Evolutionary conservation across 35 echinoderm and acorn worm species (phyloP).

Genomic region (Stichopus chloronotus): DNA sequence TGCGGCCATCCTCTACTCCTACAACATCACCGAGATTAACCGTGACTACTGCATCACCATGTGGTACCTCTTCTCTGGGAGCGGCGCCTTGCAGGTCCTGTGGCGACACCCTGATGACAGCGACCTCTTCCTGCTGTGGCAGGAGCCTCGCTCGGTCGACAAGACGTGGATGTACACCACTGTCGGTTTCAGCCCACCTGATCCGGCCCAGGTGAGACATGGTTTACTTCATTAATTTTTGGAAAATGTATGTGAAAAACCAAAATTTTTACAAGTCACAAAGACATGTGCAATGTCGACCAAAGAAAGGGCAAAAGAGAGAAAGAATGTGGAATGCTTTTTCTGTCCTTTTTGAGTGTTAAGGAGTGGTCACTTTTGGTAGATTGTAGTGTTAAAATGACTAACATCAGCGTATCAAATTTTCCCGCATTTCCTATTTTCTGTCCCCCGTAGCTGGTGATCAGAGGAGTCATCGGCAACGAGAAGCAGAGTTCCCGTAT

Average conservation of each 20-base stretch:
- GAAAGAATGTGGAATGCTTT: too few species aligned
- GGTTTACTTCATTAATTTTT: neutral
- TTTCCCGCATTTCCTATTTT: too few species aligned
- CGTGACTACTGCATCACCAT: slow-evolving; percentile 32
- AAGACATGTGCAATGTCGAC: too few species aligned
- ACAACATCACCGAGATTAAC: slow-evolving; percentile 1
- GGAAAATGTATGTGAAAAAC: neutral
- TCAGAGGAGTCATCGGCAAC: slow-evolving; percentile 29
- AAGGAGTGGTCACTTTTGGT: too few species aligned
- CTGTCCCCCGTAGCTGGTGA: neutral
- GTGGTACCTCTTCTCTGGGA: slow-evolving; percentile 41
- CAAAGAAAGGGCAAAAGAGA: too few species aligned
- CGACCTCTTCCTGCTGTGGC: slow-evolving; percentile 7
- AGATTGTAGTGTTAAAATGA: too few species aligned
- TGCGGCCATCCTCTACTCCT: slow-evolving; percentile 21
- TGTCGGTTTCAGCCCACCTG: neutral
- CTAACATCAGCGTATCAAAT: too few species aligned
- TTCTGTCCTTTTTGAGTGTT: too few species aligned
- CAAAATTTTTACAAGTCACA: too few species aligned
- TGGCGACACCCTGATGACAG: neutral
- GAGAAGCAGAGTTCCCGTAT: neutral
- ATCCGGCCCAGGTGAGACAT: slow-evolving; percentile 11
- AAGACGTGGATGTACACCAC: neutral
- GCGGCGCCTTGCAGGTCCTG: slow-evolving; percentile 1
- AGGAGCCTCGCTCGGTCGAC: neutral